phyloP scores from a whole-genome alignment of 2,113 vertebrate species.

The Mugil cephalus region DNA sequence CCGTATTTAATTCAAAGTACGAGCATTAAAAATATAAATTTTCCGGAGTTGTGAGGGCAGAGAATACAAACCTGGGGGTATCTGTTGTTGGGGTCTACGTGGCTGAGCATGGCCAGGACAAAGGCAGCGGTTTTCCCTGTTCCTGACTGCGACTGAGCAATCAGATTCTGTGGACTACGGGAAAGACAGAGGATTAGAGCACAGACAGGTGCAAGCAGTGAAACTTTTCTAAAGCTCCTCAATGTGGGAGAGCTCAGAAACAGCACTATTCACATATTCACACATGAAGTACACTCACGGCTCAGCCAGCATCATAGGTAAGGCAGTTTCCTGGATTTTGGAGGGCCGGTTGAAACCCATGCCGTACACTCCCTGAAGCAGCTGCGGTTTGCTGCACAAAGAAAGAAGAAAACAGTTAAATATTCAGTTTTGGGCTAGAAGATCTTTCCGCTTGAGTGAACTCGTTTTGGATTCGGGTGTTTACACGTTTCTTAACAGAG shows the following conservation, averaged over 20 bases:
- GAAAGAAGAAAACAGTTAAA: background rate
- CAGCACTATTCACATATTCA: too few relatives aligned
- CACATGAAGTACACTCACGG: conserved; percentile 89
- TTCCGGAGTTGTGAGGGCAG: background rate
- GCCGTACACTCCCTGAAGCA: conserved; percentile 94
- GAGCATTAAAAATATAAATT: too few relatives aligned
- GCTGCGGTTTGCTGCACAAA: conserved; percentile 89
- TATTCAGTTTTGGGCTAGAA: background rate
- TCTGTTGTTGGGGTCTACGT: conserved; percentile 91
- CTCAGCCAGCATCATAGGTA: conserved; percentile 99
- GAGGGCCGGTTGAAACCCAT: conserved; percentile 98
- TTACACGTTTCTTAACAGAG: background rate
- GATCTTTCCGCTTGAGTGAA: background rate
- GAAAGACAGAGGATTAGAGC: background rate
- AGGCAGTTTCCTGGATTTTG: conserved; percentile 96
- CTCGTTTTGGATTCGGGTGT: too few relatives aligned
- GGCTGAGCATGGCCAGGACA: conserved; percentile 96
- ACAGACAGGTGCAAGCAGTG: rapidly evolving
- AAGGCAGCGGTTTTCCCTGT: conserved; percentile 98
- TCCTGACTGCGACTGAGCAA: conserved; percentile 97
- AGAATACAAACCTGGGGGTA: conserved; percentile 90
- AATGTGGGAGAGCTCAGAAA: background rate
- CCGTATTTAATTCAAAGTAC: too few relatives aligned
- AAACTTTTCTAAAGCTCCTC: background rate
- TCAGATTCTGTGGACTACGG: conserved; percentile 94